Percentiles rank a stretch among this genome's conserved stretches.
Conservation (phyloP, 1,140 invertebrate genomes). For the Meloidogyne chitwoodi region DNA sequence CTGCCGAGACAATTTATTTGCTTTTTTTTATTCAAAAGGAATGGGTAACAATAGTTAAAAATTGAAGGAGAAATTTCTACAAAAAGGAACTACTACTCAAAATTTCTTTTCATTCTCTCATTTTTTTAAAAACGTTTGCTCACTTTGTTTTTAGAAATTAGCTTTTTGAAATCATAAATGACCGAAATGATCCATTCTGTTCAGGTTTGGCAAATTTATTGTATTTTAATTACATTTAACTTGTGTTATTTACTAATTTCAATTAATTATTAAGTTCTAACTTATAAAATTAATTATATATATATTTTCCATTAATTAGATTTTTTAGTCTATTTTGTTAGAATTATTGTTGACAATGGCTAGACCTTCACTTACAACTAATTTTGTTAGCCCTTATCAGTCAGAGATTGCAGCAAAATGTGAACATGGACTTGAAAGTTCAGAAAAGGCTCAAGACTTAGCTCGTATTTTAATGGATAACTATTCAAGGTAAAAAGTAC, state of each 20-base stretch:
- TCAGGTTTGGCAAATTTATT: not conserved
- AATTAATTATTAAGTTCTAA: too few species aligned
- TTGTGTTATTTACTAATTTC: too few species aligned
- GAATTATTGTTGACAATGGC: conserved; percentile 38
- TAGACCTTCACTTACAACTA: not conserved
- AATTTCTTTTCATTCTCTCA: not conserved
- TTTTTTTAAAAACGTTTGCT: not conserved
- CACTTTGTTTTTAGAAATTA: not conserved
- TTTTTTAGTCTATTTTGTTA: conserved; percentile 43
- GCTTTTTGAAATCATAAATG: not conserved
- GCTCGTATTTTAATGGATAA: conserved; percentile 51
- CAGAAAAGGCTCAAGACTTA: conserved; percentile 52
- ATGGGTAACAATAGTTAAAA: not conserved
- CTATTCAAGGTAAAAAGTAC: conserved; percentile 41
- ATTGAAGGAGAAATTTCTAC: not conserved
- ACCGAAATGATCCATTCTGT: conserved; percentile 3
- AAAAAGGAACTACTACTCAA: not conserved
- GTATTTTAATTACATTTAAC: too few species aligned
- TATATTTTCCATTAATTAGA: not conserved
- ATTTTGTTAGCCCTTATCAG: not conserved
- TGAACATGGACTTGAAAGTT: conserved; percentile 24
- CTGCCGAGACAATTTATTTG: not conserved
- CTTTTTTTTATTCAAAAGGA: not conserved
- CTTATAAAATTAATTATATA: not conserved
- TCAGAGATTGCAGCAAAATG: conserved; percentile 6